These are phyloP conservation scores for Naso thynnoides DNA, from an alignment of 2,797 vertebrate species.

Conservation along the genomic window DNA sequence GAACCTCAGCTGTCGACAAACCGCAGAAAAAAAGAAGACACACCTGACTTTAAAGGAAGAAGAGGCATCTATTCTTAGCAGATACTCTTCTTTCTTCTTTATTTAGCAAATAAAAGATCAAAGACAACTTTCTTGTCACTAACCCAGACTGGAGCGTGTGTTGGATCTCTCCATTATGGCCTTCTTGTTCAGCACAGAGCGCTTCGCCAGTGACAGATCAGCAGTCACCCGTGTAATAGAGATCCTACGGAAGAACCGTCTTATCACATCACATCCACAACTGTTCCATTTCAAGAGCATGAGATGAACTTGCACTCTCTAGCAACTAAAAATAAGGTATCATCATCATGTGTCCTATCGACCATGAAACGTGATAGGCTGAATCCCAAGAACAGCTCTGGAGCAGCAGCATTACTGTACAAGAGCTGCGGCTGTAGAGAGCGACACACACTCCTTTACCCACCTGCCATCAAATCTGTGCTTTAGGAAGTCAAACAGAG, in stretches of 20 bases:
- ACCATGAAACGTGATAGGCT: constrained; percentile 51
- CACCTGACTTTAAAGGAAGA: constrained; percentile 20
- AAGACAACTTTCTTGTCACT: constrained; percentile 62
- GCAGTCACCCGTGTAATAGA: constrained; percentile 97
- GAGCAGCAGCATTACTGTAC: constrained; percentile 20
- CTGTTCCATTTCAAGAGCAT: constrained; percentile 61
- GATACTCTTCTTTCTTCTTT: constrained; percentile 55
- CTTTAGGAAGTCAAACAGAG: constrained; percentile 97
- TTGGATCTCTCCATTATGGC: constrained; percentile 96
- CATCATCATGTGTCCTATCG: constrained; percentile 55
- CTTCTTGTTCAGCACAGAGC: constrained; percentile 96
- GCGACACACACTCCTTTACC: constrained; percentile 54
- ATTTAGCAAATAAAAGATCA: constrained; percentile 26
- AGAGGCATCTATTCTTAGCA: constrained; percentile 56
- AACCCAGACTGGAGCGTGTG: constrained; percentile 95
- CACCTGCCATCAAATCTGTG: constrained; percentile 98
- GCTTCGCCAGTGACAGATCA: constrained; percentile 95
- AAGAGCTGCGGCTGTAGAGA: constrained; percentile 21
- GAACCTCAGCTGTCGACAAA: constrained; percentile 90
- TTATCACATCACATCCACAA: constrained; percentile 70
- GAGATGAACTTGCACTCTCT: constrained; percentile 46
- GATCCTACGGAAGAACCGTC: constrained; percentile 85
- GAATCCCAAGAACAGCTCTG: constrained; percentile 28
- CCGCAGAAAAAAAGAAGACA: constrained; percentile 6
- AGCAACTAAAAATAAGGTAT: constrained; percentile 69